These are phyloP conservation scores for Pangasius mekongensis DNA, from an alignment of 2,797 vertebrate genomes.

Conservation along the genomic window DNA sequence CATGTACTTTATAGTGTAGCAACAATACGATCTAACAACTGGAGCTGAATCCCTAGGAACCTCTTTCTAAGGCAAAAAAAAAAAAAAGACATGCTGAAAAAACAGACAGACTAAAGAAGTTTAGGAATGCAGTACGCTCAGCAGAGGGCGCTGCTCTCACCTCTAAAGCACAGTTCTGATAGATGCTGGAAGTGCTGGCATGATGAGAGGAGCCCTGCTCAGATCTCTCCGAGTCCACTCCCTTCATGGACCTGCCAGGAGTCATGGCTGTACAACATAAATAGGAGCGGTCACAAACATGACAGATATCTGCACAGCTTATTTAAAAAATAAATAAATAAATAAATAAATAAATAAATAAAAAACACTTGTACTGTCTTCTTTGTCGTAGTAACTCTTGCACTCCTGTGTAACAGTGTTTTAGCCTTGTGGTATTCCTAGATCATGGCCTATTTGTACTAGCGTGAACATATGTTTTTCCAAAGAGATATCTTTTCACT, in stretches of 20 bases:
- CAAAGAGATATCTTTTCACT: too few species aligned
- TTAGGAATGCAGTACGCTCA: constrained; percentile 2
- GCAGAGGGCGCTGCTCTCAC: constrained; percentile 71
- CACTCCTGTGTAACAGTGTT: neutral
- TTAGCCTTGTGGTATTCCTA: neutral
- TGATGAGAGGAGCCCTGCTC: constrained; percentile 89
- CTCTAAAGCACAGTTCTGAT: constrained; percentile 94
- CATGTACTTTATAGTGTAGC: too few species aligned
- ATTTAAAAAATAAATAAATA: neutral
- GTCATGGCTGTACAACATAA: constrained; percentile 62
- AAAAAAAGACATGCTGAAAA: neutral
- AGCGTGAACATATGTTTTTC: neutral
- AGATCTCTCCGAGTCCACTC: constrained; percentile 84
- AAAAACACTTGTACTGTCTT: neutral
- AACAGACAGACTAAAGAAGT: neutral
- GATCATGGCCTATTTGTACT: neutral
- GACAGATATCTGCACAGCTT: neutral
- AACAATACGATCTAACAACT: neutral
- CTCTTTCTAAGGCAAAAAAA: neutral
- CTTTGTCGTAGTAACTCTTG: neutral
- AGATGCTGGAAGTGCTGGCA: constrained; percentile 95
- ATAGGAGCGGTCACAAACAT: constrained; percentile 6
- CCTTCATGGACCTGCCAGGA: constrained; percentile 77
- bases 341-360: too few species aligned
- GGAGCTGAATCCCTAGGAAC: neutral